Conservation (phyloP, 2,113 vertebrate genomes). For the Siphamia tubifer region DNA sequence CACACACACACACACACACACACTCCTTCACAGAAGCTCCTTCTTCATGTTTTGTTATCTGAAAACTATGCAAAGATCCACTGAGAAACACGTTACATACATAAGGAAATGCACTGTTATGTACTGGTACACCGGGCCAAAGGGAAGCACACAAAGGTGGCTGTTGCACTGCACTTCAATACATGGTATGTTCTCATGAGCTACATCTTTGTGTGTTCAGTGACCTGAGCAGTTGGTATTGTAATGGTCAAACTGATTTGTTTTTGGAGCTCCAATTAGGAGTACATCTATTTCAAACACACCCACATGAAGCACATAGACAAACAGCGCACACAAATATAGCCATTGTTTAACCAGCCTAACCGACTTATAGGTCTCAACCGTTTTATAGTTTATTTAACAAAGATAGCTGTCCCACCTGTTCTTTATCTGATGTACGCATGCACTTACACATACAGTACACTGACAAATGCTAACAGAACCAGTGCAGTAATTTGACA, state of each 20-base stretch:
- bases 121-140: too few species aligned
- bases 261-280: conserved; percentile 24
- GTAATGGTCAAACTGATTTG: conserved; percentile 20
- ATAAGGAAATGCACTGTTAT: conserved; percentile 4
- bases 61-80: conserved; percentile 8
- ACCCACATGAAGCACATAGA: background rate
- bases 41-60: conserved; percentile 49
- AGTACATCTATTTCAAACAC: conserved; percentile 15
- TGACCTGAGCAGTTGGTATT: conserved; percentile 6
- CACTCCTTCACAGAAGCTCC: conserved; percentile 41
- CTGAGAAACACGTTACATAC: conserved; percentile 29
- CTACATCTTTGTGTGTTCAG: background rate
- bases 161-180: background rate
- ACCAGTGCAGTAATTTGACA: background rate
- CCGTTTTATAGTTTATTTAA: conserved; percentile 60
- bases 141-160: background rate
- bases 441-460: background rate
- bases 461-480: background rate
- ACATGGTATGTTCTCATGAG: background rate
- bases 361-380: conserved; percentile 52
- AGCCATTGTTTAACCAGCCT: conserved; percentile 68
- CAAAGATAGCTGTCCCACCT: conserved; percentile 66
- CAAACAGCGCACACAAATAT: conserved; percentile 20
- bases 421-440: conserved; percentile 54
- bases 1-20: conserved; percentile 24